phyloP scores from a whole-genome alignment of 2,113 vertebrate genomes.

The Acanthisitta chloris region DNA sequence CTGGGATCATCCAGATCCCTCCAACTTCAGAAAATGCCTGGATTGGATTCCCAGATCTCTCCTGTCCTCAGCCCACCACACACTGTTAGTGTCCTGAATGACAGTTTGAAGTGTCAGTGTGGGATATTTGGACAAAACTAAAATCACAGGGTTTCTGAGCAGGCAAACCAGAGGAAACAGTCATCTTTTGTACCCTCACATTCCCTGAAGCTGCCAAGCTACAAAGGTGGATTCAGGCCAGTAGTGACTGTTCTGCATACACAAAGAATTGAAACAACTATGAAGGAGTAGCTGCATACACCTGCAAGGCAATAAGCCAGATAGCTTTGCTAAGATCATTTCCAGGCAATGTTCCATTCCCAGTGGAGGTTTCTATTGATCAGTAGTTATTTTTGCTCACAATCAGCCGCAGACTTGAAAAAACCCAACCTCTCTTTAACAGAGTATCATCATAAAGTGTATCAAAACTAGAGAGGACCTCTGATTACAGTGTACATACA shows the following conservation, averaged over 20 bases:
- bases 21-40: not conserved
- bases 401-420: not conserved
- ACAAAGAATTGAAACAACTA: not conserved
- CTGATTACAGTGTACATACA: not conserved
- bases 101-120: not conserved
- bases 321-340: constrained; percentile 9
- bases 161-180: not conserved
- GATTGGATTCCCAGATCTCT: not conserved
- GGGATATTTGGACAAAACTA: not conserved
- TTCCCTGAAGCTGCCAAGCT: not conserved
- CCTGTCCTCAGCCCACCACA: rapidly evolving
- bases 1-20: not conserved
- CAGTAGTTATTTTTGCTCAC: constrained; percentile 25
- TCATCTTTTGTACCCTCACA: not conserved
- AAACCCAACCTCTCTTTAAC: not conserved
- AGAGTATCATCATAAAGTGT: not conserved
- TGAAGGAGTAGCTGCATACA: not conserved
- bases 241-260: not conserved
- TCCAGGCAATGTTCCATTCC: constrained; percentile 46
- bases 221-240: not conserved
- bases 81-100: too few species aligned
- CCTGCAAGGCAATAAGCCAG: not conserved
- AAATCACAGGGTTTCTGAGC: not conserved
- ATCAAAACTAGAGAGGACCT: not conserved
- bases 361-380: constrained; percentile 40